phyloP scores from a whole-genome alignment of 2,797 vertebrate genomes.

The Crocodylus rhombifer region DNA sequence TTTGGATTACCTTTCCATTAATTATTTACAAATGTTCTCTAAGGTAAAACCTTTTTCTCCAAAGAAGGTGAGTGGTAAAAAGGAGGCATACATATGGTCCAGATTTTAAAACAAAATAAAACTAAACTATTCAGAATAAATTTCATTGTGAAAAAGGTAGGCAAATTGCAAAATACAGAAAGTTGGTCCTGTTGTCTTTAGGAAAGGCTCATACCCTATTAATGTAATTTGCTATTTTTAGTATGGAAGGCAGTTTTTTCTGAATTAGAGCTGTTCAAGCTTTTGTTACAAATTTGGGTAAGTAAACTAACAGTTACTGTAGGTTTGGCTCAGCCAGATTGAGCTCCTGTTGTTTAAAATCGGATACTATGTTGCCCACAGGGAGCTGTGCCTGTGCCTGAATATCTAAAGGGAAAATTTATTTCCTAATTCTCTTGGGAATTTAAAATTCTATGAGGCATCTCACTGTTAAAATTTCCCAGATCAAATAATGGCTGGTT shows the following conservation, averaged over 20 bases:
- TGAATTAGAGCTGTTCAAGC: not conserved
- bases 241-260: not conserved
- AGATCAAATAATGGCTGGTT: not conserved
- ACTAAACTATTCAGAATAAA: not conserved
- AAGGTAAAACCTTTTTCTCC: not conserved
- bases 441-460: not conserved
- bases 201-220: not conserved
- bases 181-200: too few relatives aligned
- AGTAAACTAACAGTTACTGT: rapidly evolving
- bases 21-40: not conserved
- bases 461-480: not conserved
- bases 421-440: not conserved
- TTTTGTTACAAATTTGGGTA: not conserved
- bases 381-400: not conserved
- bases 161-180: not conserved
- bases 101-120: not conserved
- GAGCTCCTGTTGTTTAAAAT: not conserved
- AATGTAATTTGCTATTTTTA: not conserved
- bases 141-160: not conserved
- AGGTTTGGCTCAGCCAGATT: not conserved
- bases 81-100: not conserved
- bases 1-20: not conserved
- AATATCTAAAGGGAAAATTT: not conserved
- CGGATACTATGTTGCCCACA: not conserved
- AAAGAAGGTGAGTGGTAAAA: not conserved